These are phyloP conservation scores for Neosilurus mollespiculum DNA, from an alignment of 2,797 vertebrate species.

Conservation along the genomic window DNA sequence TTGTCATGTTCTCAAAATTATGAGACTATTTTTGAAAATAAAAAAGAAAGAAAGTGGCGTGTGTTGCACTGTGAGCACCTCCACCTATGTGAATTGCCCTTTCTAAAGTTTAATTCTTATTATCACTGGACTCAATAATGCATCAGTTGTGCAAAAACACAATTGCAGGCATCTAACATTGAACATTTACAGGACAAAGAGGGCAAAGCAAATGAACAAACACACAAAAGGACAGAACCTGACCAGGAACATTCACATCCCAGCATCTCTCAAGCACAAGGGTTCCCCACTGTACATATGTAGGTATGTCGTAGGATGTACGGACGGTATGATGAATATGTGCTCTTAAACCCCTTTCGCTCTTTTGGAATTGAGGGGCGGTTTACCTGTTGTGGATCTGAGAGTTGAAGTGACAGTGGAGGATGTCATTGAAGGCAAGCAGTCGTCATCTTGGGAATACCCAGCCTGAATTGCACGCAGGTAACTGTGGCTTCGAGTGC, in stretches of 20 bases:
- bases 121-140: conserved; percentile 64
- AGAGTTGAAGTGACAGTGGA: conserved; percentile 93
- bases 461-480: conserved; percentile 99
- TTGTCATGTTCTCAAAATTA: neutral
- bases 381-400: conserved; percentile 96
- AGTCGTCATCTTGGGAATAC: conserved; percentile 99
- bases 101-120: conserved; percentile 52
- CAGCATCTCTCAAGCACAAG: conserved; percentile 77
- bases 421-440: conserved; percentile 91
- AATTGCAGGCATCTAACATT: conserved; percentile 65
- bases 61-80: conserved; percentile 4
- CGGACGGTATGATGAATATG: conserved; percentile 75
- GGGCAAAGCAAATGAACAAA: conserved; percentile 48
- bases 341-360: conserved; percentile 73
- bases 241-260: conserved; percentile 69
- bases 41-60: neutral
- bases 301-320: conserved; percentile 76
- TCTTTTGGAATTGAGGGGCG: conserved; percentile 56
- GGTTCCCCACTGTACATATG: conserved; percentile 85
- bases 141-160: conserved; percentile 71
- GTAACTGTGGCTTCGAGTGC: conserved; percentile 99
- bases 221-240: conserved; percentile 62
- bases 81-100: conserved; percentile 44
- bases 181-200: conserved; percentile 65
- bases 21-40: neutral